Evolutionary conservation across 2,113 vertebrate species (phyloP).

Genomic region (Haliaeetus leucogaster): DNA sequence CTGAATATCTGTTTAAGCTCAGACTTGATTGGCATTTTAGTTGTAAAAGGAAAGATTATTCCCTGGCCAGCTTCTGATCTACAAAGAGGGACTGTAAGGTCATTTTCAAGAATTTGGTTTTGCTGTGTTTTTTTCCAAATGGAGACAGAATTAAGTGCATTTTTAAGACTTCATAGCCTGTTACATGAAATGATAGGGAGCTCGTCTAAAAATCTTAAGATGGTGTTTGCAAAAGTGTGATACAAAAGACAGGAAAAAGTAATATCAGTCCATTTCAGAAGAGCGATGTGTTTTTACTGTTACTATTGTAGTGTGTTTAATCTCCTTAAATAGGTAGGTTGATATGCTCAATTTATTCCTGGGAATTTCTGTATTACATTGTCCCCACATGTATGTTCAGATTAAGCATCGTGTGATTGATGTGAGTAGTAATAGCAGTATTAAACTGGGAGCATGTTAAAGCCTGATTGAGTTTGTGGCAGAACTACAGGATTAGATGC

Average conservation of each 20-base stretch:
- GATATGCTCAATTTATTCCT: not conserved
- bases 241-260: not conserved
- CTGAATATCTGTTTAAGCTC: constrained; percentile 22
- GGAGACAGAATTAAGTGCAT: not conserved
- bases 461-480: not conserved
- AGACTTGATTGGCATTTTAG: not conserved
- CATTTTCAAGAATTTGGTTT: not conserved
- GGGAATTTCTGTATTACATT: not conserved
- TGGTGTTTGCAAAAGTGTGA: not conserved
- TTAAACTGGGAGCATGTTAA: not conserved
- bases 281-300: not conserved
- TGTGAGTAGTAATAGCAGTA: not conserved
- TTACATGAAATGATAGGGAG: not conserved
- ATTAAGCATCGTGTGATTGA: not conserved
- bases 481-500: not conserved
- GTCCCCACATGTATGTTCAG: not conserved
- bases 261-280: not conserved
- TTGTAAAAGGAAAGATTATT: not conserved
- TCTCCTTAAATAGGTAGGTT: not conserved
- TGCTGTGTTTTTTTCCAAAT: not conserved
- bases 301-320: not conserved
- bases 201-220: not conserved
- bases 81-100: not conserved
- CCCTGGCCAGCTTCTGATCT: not conserved
- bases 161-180: not conserved